phyloP scores from a whole-genome alignment of 2,797 vertebrate genomes.

The Hyperoplus immaculatus region DNA sequence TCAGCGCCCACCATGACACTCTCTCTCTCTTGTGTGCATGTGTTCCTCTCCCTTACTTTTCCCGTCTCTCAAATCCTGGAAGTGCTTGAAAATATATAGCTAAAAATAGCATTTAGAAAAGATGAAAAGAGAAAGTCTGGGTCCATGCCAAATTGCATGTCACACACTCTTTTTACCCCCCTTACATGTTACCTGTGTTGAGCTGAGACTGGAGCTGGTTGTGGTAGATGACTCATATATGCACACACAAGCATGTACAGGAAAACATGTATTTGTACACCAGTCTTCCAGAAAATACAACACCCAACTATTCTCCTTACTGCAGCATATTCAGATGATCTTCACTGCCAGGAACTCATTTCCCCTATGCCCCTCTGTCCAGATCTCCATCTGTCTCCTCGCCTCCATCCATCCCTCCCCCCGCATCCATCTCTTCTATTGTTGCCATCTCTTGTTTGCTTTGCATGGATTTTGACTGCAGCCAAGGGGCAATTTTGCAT shows the following conservation, averaged over 20 bases:
- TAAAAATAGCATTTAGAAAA: conserved; percentile 68
- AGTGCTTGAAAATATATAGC: conserved; percentile 52
- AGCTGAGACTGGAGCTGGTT: conserved; percentile 44
- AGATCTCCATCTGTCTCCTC: conserved; percentile 76
- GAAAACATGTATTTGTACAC: conserved; percentile 60
- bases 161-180: conserved; percentile 34
- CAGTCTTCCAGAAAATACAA: conserved; percentile 31
- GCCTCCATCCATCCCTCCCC: conserved; percentile 26
- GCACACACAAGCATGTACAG: conserved; percentile 35
- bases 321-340: conserved; percentile 54
- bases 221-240: conserved; percentile 45
- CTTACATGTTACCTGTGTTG: conserved; percentile 34
- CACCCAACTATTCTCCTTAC: conserved; percentile 45
- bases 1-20: conserved; percentile 69
- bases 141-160: conserved; percentile 37
- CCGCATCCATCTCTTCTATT: conserved; percentile 74
- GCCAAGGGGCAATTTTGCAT: conserved; percentile 85
- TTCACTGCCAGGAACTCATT: conserved; percentile 68
- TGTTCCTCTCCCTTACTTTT: conserved; percentile 43
- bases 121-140: conserved; percentile 36
- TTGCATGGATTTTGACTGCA: conserved; percentile 87
- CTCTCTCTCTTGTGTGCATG: conserved; percentile 44
- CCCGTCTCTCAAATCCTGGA: conserved; percentile 43
- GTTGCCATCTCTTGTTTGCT: conserved; percentile 84
- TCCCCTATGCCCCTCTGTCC: conserved; percentile 67